Evolutionary conservation across 2,797 vertebrate genomes (phyloP).

Genomic region (Sebastes vulpes): DNA sequence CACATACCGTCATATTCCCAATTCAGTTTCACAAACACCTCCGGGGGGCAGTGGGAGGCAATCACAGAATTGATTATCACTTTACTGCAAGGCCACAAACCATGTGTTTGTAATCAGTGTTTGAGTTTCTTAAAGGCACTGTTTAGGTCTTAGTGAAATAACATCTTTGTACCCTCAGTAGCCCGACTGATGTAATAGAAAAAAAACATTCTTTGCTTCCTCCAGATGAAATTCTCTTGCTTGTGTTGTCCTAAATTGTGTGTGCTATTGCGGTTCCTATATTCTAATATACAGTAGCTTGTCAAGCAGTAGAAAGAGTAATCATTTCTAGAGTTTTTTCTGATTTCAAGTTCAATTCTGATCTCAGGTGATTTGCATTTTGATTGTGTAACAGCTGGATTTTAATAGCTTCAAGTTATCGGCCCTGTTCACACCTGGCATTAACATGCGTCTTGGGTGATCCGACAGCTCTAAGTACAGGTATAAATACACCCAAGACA

Average conservation of each 20-base stretch:
- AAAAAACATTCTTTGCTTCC: conserved; percentile 19
- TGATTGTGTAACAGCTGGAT: neutral
- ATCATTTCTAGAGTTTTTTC: conserved; percentile 10
- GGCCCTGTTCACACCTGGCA: neutral
- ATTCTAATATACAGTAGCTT: neutral
- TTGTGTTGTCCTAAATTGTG: neutral
- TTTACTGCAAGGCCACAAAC: conserved; percentile 43
- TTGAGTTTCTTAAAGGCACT: conserved; percentile 47
- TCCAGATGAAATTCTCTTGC: neutral
- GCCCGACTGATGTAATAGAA: conserved; percentile 22
- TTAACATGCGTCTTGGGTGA: neutral
- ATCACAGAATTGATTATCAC: conserved; percentile 63
- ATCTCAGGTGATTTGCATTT: neutral
- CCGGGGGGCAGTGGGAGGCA: neutral
- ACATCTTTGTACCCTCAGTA: conserved; percentile 24
- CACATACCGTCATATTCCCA: conserved; percentile 31
- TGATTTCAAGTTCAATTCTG: neutral
- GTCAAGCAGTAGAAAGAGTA: neutral
- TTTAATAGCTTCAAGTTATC: neutral
- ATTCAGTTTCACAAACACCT: conserved; percentile 53
- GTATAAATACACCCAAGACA: neutral
- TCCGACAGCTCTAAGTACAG: neutral
- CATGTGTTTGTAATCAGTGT: conserved; percentile 56
- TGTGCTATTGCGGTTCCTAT: neutral
- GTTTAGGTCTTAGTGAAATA: conserved; percentile 35